Evolutionary conservation across 2,888 invertebrate species (phyloP), one percentile per base, ranked within the genome.

Genomic region (Xestia sexstrigata): DNA sequence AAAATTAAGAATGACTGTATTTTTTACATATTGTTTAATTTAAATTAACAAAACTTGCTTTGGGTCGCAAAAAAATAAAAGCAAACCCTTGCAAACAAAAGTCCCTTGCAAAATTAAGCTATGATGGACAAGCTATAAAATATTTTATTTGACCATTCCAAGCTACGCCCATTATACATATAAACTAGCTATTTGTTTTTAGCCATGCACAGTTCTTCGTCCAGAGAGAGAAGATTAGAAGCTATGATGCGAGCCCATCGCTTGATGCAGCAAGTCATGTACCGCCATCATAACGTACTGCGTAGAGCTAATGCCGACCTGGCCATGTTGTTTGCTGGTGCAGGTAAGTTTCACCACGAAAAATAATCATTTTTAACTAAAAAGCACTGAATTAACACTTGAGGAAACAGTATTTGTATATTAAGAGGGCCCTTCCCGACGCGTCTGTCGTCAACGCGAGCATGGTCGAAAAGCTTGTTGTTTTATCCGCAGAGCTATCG

Each of bases 231-330:
- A 79, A 89, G 90, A 0, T 94, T 93, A 52, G 93, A 94, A 30
- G 90, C 86, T 9, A 83, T 83, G 87, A 62, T 74, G 87, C 92
- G 62, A 89, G 89, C 95, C 26, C 91, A 93, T 76, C 91, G 91
- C 0, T 77, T 96, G 79, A 92, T 92, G 81, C 96, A 96, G 85
- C 94, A 93, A 47, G 95, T 93, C 26, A 92, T 92, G 91, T 95
- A 96, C 79, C 90, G 95, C 0, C 96, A 96, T 85, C 93, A 96
- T 88, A 79, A 90, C 2, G 79, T 90, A 2, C 89, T 96, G 60
- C 90, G 96, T 0, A 88, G 87, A 20, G 89, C 92, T 2, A 93
- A 94, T 1, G 96, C 96, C 78, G 76, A 82, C 0, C 91, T 96
- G 8, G 96, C 96, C 0, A 84, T 93, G 11, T 80, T 95, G 0